phyloP scores from a whole-genome alignment of 2,797 vertebrate genomes.

The Kryptolebias ocellatus region DNA sequence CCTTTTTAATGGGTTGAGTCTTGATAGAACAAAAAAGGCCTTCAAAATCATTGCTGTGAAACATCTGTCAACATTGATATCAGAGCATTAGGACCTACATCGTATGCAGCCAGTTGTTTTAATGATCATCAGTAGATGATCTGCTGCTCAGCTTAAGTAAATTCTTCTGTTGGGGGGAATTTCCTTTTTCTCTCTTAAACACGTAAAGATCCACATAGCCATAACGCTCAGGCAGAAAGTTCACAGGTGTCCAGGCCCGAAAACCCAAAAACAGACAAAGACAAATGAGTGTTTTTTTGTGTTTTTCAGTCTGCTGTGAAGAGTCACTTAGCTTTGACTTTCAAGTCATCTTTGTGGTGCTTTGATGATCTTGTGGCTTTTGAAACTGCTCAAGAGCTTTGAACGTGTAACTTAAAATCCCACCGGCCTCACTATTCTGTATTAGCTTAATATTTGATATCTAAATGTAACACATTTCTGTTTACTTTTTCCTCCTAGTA shows the following conservation, averaged over 20 bases:
- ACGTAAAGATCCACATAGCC: slow-evolving; percentile 21
- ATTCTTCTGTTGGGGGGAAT: neutral
- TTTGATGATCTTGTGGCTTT: slow-evolving; percentile 48
- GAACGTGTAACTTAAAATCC: slow-evolving; percentile 5
- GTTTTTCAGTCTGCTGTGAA: slow-evolving; percentile 27
- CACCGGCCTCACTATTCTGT: neutral
- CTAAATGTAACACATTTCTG: neutral
- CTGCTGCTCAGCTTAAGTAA: neutral
- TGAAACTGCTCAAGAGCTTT: slow-evolving; percentile 23
- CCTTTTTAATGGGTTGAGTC: neutral
- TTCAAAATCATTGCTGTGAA: neutral
- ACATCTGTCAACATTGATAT: neutral
- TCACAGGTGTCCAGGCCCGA: slow-evolving; percentile 49
- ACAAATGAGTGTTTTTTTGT: slow-evolving; percentile 43
- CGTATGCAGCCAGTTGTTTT: neutral
- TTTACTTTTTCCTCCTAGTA: neutral
- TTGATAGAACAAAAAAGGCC: slow-evolving; percentile 1
- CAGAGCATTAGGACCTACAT: too few species aligned
- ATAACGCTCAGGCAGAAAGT: slow-evolving; percentile 19
- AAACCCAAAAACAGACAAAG: slow-evolving; percentile 50
- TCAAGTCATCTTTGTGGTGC: slow-evolving; percentile 17
- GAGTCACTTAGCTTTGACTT: slow-evolving; percentile 52
- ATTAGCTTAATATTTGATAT: slow-evolving; percentile 7
- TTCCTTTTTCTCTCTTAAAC: slow-evolving; percentile 11
- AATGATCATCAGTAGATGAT: too few species aligned